These are phyloP conservation scores for Tenthredo scrophulariae DNA, from an alignment of 2,888 invertebrate genomes.

Conservation along the genomic window DNA sequence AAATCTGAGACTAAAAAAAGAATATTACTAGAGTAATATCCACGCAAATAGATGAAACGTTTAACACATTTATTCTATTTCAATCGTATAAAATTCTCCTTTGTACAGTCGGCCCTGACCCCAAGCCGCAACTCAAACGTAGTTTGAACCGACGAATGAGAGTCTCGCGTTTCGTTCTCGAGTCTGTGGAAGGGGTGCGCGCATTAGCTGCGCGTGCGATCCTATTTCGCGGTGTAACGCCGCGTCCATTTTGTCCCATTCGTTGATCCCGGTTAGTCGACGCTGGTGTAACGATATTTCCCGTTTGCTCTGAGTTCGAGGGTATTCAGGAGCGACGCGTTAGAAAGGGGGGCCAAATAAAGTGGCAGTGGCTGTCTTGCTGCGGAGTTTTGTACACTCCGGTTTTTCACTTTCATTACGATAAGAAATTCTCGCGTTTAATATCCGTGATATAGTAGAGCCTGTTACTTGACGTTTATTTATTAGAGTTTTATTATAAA, in stretches of 20 bases:
- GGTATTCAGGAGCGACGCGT: constrained; percentile 57
- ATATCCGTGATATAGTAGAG: not conserved
- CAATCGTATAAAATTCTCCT: not conserved
- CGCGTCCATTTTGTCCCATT: constrained; percentile 72
- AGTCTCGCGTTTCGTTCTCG: constrained; percentile 34
- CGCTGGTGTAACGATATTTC: constrained; percentile 73
- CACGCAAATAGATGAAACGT: not conserved
- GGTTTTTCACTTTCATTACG: not conserved
- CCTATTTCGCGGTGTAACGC: constrained; percentile 60
- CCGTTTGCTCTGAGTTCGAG: constrained; percentile 67
- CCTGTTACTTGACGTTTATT: not conserved
- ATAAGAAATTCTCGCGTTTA: not conserved
- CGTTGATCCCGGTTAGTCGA: constrained; percentile 74
- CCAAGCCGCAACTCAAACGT: constrained; percentile 15
- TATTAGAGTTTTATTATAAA: not conserved
- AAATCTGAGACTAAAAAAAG: not conserved
- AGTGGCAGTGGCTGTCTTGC: constrained; percentile 72
- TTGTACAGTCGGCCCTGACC: not conserved
- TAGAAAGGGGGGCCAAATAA: constrained; percentile 55
- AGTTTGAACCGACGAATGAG: constrained; percentile 43
- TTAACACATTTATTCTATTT: not conserved
- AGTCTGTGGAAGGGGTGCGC: constrained; percentile 57
- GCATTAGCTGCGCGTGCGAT: constrained; percentile 62
- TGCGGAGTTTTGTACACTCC: constrained; percentile 54
- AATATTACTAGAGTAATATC: not conserved